Evolutionary conservation across 1,140 invertebrate species (phyloP), one percentile per base, ranked within the genome.

Genomic region (Streblospio benedicti): DNA sequence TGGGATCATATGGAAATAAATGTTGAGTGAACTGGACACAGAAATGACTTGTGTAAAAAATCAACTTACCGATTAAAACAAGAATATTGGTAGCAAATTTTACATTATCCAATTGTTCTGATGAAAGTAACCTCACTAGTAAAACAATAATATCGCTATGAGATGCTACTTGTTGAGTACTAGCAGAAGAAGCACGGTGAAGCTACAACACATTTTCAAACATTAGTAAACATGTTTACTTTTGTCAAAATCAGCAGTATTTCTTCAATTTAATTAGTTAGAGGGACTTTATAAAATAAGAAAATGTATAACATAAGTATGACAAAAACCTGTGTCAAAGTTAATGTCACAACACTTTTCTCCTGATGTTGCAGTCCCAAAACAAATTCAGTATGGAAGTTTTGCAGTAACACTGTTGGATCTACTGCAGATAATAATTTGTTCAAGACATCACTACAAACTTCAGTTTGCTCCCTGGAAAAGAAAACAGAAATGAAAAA

Each of bases 171-270:
- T 28, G 86, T 69, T 67, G 81, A 76, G 47, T 76, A 68, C 68
- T 83, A 78, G 54, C 76, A 69, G 38, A 82, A 72, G 9, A 86
- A 61, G 4, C 76, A 65, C 12, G 77, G 63, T 27, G 79, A 50
- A 14, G 67, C 47, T 28, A 60, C 54, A 25, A 64, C 61, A 30
- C 53, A 35, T 45, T 31, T 50, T 4, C 56, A 59, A 33, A n/a
- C 57, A 3, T 27, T 51, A 43, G n/a, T 52, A 57, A 57, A 27
- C 23, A 61, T 23, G 47, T 35, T 23, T 33, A 31, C 20, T n/a
- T 54, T 45, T 62, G 2, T 1, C 30, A 44, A 33, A 14, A 65
- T 18, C 41, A 54, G 16, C 27, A 47, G 30, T 12, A 23, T 18
- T n/a, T n/a, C n/a, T n/a, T n/a, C n/a, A n/a, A n/a, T n/a, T n/a